phyloP scores from a whole-genome alignment of 2,797 vertebrate genomes.

The Muraenolepis orangiensis region DNA sequence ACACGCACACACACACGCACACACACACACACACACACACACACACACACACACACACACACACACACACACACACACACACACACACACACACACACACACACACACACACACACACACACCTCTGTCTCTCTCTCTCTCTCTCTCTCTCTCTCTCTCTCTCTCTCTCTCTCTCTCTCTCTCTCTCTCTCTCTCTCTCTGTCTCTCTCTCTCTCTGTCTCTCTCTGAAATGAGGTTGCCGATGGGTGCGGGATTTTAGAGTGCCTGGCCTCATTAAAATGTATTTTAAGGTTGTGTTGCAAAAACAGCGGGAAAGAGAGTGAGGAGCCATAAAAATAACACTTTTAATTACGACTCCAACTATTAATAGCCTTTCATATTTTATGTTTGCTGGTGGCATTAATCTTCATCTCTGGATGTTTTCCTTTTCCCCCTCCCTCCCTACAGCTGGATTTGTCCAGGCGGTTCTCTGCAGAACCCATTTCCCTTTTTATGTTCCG shows the following conservation, averaged over 20 bases:
- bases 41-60: no score
- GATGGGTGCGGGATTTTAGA: neutral
- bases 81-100: no score
- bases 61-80: no score
- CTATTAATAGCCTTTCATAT: neutral
- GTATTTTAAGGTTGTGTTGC: constrained; percentile 4
- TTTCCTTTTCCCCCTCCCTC: neutral
- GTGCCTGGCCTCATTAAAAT: constrained; percentile 8
- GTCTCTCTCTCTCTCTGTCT: no score
- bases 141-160: no score
- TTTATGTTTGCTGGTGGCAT: neutral
- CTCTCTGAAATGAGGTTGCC: neutral
- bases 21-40: no score
- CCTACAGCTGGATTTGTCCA: neutral
- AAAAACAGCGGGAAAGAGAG: neutral
- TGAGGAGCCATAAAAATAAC: neutral
- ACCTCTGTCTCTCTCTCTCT: neutral
- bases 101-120: no score
- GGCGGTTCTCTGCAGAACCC: no score
- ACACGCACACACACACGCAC: no score
- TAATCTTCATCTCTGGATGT: neutral
- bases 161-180: no score
- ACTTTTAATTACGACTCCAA: neutral
- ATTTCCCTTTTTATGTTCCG: neutral
- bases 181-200: no score